Conservation (phyloP, 2,888 invertebrate species). For the Coleophora deauratella region DNA sequence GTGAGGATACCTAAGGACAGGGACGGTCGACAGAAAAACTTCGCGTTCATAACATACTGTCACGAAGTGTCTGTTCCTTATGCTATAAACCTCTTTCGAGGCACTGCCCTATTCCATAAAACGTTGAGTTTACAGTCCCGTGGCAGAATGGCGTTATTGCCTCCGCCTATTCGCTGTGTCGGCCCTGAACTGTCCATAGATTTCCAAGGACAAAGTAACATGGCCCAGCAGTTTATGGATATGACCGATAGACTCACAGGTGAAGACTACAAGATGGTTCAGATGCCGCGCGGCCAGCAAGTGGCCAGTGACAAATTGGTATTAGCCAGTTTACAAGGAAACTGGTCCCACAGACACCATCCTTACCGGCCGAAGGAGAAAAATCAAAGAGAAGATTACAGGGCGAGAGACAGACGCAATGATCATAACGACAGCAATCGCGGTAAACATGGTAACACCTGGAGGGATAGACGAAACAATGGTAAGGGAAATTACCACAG, state of each 20-base stretch:
- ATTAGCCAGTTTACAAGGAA: slow-evolving; percentile 63
- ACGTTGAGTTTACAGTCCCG: slow-evolving; percentile 63
- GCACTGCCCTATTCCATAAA: slow-evolving; percentile 79
- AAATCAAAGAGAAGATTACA: slow-evolving; percentile 34
- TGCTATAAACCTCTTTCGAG: slow-evolving; percentile 81
- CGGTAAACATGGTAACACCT: slow-evolving; percentile 29
- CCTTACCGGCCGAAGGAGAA: slow-evolving; percentile 49
- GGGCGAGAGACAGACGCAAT: slow-evolving; percentile 22
- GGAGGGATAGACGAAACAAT: slow-evolving; percentile 44
- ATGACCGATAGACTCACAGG: slow-evolving; percentile 50
- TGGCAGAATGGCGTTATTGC: slow-evolving; percentile 37
- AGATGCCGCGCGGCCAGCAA: slow-evolving; percentile 21
- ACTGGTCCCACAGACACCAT: slow-evolving; percentile 64
- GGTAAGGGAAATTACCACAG: slow-evolving; percentile 42
- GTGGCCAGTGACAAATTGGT: slow-evolving; percentile 38
- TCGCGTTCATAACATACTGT: slow-evolving; percentile 85
- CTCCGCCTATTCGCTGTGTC: slow-evolving; percentile 52
- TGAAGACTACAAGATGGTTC: slow-evolving; percentile 28
- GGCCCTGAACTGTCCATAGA: slow-evolving; percentile 44
- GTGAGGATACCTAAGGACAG: slow-evolving; percentile 84
- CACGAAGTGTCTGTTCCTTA: slow-evolving; percentile 85
- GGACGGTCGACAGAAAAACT: slow-evolving; percentile 80
- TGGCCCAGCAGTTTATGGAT: slow-evolving; percentile 49
- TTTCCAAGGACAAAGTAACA: slow-evolving; percentile 30
- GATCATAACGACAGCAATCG: slow-evolving; percentile 17